These are phyloP conservation scores for Acyrthosiphon pisum DNA, from an alignment of 1,140 invertebrate genomes.

Conservation along the genomic window DNA sequence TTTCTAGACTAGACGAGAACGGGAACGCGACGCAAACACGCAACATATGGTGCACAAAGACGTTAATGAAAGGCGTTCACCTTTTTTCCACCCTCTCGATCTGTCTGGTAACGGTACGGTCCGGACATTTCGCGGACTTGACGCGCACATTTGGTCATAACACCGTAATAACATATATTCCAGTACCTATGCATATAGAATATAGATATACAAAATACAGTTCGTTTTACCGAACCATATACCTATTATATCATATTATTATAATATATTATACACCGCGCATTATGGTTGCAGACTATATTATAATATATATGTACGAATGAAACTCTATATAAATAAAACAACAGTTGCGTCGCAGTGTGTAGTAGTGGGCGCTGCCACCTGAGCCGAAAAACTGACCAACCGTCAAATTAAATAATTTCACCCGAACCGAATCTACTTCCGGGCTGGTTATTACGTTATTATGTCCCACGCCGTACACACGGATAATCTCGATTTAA, in stretches of 20 bases:
- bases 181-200: too few relatives aligned
- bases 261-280: not conserved
- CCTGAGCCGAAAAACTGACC: conserved; percentile 48
- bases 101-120: conserved; percentile 50
- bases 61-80: conserved; percentile 56
- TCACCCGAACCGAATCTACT: conserved; percentile 38
- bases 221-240: not conserved
- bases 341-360: not conserved
- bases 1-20: conserved; percentile 30
- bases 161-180: conserved; percentile 6
- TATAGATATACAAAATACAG: not conserved
- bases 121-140: conserved; percentile 4
- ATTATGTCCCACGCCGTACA: not conserved
- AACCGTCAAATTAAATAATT: conserved; percentile 51
- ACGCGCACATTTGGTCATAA: conserved; percentile 22
- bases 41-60: conserved; percentile 53
- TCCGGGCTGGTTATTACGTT: conserved; percentile 27
- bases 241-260: not conserved
- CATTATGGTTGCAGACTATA: not conserved
- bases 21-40: not conserved
- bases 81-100: conserved; percentile 33
- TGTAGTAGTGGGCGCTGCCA: not conserved
- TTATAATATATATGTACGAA: not conserved
- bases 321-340: not conserved
- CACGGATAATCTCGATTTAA: conserved; percentile 53